Percentiles rank a stretch among this genome's conserved stretches.
phyloP scores from a whole-genome alignment of 1,140 invertebrate genomes.

The Drosophila elegans region DNA sequence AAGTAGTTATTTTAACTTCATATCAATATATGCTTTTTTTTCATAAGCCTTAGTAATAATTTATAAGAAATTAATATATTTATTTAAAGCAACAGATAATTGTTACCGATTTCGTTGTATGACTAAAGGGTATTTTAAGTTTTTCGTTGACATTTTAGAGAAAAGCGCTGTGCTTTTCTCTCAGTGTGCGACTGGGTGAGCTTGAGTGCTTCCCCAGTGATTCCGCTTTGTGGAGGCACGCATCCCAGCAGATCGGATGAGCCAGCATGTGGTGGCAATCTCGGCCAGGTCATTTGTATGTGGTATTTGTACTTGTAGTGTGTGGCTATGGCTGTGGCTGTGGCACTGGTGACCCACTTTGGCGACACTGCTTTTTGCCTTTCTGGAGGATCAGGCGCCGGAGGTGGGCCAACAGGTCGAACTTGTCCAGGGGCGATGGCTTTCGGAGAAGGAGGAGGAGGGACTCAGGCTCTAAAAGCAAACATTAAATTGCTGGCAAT shows the following conservation, averaged over 20 bases:
- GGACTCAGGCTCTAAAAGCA: background rate
- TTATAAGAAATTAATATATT: too few relatives aligned
- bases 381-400: conserved; percentile 35
- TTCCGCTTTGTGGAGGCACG: background rate
- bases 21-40: too few relatives aligned
- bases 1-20: too few relatives aligned
- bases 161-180: background rate
- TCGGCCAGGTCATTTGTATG: conserved; percentile 31
- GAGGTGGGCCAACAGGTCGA: conserved; percentile 35
- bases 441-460: background rate
- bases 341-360: conserved; percentile 35
- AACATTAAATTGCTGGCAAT: conserved; percentile 1
- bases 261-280: conserved; percentile 20
- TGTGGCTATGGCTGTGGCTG: background rate
- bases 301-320: background rate
- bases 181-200: background rate
- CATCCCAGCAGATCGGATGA: conserved; percentile 12
- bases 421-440: conserved; percentile 13
- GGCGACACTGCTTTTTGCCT: conserved; percentile 15
- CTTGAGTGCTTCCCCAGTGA: conserved; percentile 13
- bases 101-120: too few relatives aligned
- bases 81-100: too few relatives aligned
- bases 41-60: too few relatives aligned
- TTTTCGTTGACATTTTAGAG: too few relatives aligned
- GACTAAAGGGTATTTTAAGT: too few relatives aligned